phyloP scores from a whole-genome alignment of 2,113 vertebrate genomes.

The Galemys pyrenaicus region DNA sequence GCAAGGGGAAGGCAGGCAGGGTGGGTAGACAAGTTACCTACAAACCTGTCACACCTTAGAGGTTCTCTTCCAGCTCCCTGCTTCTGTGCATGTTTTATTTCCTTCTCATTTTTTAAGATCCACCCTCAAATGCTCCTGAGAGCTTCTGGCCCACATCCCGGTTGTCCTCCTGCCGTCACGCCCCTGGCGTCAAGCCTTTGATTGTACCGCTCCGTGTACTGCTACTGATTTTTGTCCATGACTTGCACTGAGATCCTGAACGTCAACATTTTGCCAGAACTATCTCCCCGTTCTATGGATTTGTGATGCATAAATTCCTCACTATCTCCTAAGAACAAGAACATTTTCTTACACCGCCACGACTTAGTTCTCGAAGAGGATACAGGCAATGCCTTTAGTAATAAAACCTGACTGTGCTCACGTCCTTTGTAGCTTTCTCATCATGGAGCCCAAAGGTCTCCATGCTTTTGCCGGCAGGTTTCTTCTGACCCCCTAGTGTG shows the following conservation, averaged over 20 bases:
- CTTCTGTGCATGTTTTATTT: neutral
- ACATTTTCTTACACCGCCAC: neutral
- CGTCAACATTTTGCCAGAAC: neutral
- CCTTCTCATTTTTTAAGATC: neutral
- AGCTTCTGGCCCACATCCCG: neutral
- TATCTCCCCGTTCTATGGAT: neutral
- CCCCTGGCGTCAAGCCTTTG: too few relatives aligned
- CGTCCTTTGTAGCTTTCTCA: neutral
- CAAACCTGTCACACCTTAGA: neutral
- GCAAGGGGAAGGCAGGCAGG: neutral
- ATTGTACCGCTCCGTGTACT: neutral
- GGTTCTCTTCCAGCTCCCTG: neutral
- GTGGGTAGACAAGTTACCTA: neutral
- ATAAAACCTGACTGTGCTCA: neutral
- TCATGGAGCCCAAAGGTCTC: neutral
- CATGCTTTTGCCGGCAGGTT: neutral
- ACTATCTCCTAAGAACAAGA: neutral
- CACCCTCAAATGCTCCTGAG: neutral
- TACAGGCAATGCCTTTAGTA: neutral
- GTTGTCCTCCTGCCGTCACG: neutral
- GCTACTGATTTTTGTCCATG: neutral
- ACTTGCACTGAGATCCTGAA: neutral
- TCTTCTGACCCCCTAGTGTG: neutral
- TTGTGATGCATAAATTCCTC: neutral
- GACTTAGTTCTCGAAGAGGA: neutral